Base-by-base conservation (phyloP, 2,888 invertebrate genomes). In the Thalpophila matura region DNA sequence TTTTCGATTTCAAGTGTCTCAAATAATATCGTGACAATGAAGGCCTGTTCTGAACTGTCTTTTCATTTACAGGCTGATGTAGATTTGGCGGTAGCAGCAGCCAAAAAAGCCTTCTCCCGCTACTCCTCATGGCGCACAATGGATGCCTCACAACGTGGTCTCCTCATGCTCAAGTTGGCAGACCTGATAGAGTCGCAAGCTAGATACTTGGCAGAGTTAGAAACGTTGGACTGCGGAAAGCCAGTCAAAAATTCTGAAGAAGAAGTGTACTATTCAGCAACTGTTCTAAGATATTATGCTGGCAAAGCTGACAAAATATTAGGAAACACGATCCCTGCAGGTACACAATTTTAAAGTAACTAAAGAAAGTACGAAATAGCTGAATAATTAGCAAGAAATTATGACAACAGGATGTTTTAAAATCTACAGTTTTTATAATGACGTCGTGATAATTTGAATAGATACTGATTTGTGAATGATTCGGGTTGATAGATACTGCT, bases 191-290 rank as follows among this genome's bases (percentile, higher is more conserved):
- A 97, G 75, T 95, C 97, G 22, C 98, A 99, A 82, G 95, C 95
- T 27, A 92, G 96, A 14, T 96, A 97, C 67, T 86, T 99, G 64
- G 98, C 98, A 3, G 97, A 98, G 82, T 95, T 99, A 75, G 99
- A 99, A 94, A 98, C 99, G 0, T 88, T 99, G 68, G 99, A 99
- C 89, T 99, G 99, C 90, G 99, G 99, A 0, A 99, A 99, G 87
- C 99, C 99, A 0, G 99, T 97, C 79, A 93, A 96, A 27, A 92
- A 95, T 66, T 96, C 98, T 0, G 95, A 95, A 66, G 96, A 96
- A 40, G 98, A 98, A 87, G 90, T 98, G 0, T 95, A 96, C 7
- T 92, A 93, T 64, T 94, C 96, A 12, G 95, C 97, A 0, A 95
- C 96, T 51, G 96, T 96, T 35, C 80, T 98, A 6, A 96, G 98